phyloP scores from a whole-genome alignment of 2,888 invertebrate genomes.

The Deilephila porcellus region DNA sequence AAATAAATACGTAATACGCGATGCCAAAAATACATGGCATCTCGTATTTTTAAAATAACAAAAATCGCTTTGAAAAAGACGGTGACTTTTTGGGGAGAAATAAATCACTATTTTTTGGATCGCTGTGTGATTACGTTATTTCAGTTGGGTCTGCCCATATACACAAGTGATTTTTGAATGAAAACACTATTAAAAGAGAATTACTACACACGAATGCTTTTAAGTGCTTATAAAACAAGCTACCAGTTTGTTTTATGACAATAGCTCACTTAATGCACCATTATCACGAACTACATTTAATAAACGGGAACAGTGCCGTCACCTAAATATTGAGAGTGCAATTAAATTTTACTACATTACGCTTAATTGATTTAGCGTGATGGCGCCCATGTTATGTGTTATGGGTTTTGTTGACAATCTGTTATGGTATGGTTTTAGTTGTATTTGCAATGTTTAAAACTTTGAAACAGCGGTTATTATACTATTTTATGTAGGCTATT shows the following conservation, averaged over 20 bases:
- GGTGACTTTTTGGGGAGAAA: no score
- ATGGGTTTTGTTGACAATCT: neutral
- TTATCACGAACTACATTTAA: constrained; percentile 38
- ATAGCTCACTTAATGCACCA: constrained; percentile 27
- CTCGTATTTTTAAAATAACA: no score
- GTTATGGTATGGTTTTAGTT: neutral
- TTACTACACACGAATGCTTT: no score
- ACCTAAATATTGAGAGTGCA: constrained; percentile 46
- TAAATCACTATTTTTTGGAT: no score
- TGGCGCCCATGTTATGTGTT: neutral
- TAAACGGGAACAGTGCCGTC: constrained; percentile 45
- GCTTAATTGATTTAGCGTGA: constrained; percentile 39
- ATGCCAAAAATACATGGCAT: neutral
- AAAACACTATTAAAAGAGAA: no score
- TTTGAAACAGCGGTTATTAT: neutral
- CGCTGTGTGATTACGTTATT: no score
- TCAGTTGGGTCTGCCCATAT: no score
- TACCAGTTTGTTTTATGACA: constrained; percentile 19
- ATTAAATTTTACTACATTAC: constrained; percentile 50
- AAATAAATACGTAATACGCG: neutral
- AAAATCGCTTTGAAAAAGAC: no score
- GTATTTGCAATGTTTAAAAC: neutral
- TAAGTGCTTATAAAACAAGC: neutral
- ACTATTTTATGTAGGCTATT: no score
- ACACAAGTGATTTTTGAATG: no score